These are phyloP conservation scores for Lepilemur septentrionalis DNA, from an alignment of 2,797 vertebrate species.

Conservation along the genomic window DNA sequence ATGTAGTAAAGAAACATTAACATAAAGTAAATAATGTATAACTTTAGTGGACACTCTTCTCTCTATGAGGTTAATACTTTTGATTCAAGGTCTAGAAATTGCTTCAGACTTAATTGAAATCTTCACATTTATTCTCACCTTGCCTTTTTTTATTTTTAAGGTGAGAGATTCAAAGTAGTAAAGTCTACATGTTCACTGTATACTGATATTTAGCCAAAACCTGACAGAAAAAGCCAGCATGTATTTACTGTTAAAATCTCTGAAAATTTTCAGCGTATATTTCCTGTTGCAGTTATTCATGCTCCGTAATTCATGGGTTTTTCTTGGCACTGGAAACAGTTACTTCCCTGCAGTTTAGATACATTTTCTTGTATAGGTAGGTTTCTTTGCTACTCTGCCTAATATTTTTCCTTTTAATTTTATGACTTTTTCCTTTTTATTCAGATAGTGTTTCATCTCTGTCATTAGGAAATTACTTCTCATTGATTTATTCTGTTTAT, in stretches of 20 bases:
- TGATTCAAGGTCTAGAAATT: constrained; percentile 6
- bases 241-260: neutral
- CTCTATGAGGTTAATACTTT: neutral
- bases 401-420: constrained; percentile 22
- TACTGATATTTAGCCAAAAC: neutral
- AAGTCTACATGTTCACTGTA: neutral
- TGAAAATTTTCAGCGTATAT: neutral
- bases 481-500: constrained; percentile 11
- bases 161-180: neutral
- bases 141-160: constrained; percentile 21
- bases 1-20: neutral
- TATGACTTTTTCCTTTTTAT: neutral
- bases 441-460: neutral
- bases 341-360: neutral
- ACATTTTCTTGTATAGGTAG: neutral
- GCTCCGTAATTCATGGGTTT: neutral
- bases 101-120: neutral
- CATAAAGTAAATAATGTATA: neutral
- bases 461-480: constrained; percentile 29
- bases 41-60: neutral
- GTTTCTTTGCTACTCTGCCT: neutral
- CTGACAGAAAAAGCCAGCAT: neutral
- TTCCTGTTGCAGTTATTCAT: neutral
- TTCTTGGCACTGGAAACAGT: neutral
- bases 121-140: neutral